Conservation (phyloP, 2,113 vertebrate genomes). For the Rhea pennata region DNA sequence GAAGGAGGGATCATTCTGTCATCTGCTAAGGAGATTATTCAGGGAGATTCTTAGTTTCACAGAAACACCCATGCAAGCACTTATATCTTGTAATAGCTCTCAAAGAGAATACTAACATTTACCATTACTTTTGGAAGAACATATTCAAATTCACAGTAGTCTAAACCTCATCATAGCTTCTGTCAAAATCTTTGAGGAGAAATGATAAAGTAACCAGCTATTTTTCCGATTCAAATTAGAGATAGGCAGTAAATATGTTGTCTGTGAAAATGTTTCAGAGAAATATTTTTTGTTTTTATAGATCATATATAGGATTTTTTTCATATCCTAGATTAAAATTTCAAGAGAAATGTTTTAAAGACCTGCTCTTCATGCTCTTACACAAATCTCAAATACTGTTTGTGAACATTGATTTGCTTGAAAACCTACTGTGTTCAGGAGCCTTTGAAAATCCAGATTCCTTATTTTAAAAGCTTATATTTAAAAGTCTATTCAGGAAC, state of each 20-base stretch:
- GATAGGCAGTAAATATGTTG: neutral
- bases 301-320: accelerated
- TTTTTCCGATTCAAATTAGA: neutral
- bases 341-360: neutral
- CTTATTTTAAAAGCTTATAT: neutral
- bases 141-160: neutral
- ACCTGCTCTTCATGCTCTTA: neutral
- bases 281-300: neutral
- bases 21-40: neutral
- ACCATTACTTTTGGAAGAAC: neutral
- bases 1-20: neutral
- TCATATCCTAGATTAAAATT: neutral
- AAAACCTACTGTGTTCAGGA: neutral
- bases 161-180: neutral
- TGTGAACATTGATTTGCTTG: neutral
- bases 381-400: neutral
- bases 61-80: neutral
- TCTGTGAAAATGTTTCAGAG: neutral
- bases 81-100: neutral
- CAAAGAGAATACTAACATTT: neutral
- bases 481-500: neutral
- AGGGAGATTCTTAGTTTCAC: neutral
- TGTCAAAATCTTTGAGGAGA: neutral
- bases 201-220: neutral
- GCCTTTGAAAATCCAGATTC: neutral